phyloP scores from a whole-genome alignment of 2,888 invertebrate species.

The Dromius quadrimaculatus region DNA sequence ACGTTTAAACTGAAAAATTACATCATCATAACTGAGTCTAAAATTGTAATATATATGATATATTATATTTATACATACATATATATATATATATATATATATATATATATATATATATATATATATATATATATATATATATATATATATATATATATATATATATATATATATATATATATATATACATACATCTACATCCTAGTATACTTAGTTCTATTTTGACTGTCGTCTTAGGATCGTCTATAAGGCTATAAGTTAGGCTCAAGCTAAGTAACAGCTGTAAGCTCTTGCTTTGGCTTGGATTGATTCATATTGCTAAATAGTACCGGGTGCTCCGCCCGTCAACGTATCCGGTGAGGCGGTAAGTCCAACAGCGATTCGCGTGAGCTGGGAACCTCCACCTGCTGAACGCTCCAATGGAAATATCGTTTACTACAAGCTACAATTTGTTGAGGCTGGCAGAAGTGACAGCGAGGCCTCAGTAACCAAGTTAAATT shows the following conservation, averaged over 20 bases:
- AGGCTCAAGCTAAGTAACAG: background rate
- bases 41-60: too few relatives aligned
- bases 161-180: too few relatives aligned
- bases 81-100: too few relatives aligned
- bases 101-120: too few relatives aligned
- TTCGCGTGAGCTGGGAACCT: slow-evolving; percentile 92
- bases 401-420: slow-evolving; percentile 92
- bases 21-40: too few relatives aligned
- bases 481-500: slow-evolving; percentile 82
- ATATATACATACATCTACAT: too few relatives aligned
- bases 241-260: background rate
- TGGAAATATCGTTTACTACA: slow-evolving; percentile 95
- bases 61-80: too few relatives aligned
- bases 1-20: too few relatives aligned
- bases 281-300: background rate
- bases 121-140: too few relatives aligned
- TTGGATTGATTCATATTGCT: background rate
- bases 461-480: slow-evolving; percentile 89
- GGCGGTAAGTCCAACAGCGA: slow-evolving; percentile 89
- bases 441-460: slow-evolving; percentile 89
- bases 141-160: too few relatives aligned
- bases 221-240: too few relatives aligned
- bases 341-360: slow-evolving; percentile 93
- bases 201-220: too few relatives aligned
- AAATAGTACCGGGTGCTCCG: slow-evolving; percentile 94